Evolutionary conservation across 2,888 invertebrate genomes (phyloP).

Genomic region (Clepsis dumicolana): DNA sequence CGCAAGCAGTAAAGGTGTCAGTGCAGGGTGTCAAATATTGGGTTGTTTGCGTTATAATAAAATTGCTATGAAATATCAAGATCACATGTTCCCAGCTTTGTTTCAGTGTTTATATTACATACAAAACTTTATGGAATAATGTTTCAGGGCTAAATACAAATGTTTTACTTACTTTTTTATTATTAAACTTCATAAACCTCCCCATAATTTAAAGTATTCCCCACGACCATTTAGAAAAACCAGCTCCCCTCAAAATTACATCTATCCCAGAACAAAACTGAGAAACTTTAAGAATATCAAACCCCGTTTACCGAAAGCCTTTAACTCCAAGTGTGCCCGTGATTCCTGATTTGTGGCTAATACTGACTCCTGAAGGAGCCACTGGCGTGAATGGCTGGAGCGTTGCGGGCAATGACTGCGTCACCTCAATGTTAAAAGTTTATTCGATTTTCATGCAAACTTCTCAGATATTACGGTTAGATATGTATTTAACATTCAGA

Average conservation of each 20-base stretch:
- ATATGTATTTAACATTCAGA: not conserved
- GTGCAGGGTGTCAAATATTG: too few species aligned
- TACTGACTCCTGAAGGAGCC: not conserved
- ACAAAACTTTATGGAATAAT: too few species aligned
- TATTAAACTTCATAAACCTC: too few species aligned
- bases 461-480: constrained; percentile 2
- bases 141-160: too few species aligned
- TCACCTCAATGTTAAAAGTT: constrained; percentile 16
- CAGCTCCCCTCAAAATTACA: constrained; percentile 1
- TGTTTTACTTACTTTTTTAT: too few species aligned
- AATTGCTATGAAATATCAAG: too few species aligned
- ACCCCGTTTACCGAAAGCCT: not conserved
- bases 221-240: not conserved
- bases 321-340: not conserved
- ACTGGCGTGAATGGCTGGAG: not conserved
- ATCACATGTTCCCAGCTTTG: too few species aligned
- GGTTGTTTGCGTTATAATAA: too few species aligned
- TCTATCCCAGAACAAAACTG: not conserved
- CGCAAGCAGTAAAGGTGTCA: too few species aligned
- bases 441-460: not conserved
- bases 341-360: not conserved
- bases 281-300: constrained; percentile 6
- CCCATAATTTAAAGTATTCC: too few species aligned
- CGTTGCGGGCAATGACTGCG: not conserved
- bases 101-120: too few species aligned